Evolutionary conservation across 2,113 vertebrate species (phyloP).

Genomic region (Malaclemys terrapin): DNA sequence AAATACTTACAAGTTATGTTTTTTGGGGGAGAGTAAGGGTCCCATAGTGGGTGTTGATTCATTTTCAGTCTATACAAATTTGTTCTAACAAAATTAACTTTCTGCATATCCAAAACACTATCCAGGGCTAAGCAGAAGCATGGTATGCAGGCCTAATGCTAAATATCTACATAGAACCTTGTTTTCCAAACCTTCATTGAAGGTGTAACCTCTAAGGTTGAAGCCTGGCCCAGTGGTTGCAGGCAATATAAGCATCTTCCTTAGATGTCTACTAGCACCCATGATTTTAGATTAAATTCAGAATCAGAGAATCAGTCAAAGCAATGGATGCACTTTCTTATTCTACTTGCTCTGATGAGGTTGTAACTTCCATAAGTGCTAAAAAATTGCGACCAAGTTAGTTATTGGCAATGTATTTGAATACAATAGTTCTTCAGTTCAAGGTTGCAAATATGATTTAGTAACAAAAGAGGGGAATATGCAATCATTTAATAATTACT

Average conservation of each 20-base stretch:
- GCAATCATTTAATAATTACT: too few relatives aligned
- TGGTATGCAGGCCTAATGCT: background rate
- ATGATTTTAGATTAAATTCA: background rate
- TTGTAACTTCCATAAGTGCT: background rate
- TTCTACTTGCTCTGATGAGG: background rate
- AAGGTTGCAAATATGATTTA: background rate
- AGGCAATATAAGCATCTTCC: too few relatives aligned
- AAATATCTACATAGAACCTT: background rate
- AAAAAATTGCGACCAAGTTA: background rate
- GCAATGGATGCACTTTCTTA: background rate
- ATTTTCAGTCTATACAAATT: fast-evolving
- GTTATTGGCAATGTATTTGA: background rate
- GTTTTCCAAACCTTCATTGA: background rate
- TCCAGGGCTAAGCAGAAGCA: fast-evolving
- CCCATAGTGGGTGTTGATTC: fast-evolving
- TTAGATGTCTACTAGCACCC: background rate
- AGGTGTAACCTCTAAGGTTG: background rate
- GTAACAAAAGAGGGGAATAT: background rate
- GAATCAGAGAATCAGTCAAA: background rate
- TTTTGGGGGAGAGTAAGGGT: fast-evolving
- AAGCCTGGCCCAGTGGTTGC: too few relatives aligned
- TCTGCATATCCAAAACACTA: background rate
- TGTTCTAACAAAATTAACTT: background rate
- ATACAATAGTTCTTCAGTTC: fast-evolving
- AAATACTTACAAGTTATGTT: fast-evolving